These are phyloP conservation scores for Pristionchus japonicus DNA, from an alignment of 2,888 invertebrate genomes.

Conservation along the genomic window DNA sequence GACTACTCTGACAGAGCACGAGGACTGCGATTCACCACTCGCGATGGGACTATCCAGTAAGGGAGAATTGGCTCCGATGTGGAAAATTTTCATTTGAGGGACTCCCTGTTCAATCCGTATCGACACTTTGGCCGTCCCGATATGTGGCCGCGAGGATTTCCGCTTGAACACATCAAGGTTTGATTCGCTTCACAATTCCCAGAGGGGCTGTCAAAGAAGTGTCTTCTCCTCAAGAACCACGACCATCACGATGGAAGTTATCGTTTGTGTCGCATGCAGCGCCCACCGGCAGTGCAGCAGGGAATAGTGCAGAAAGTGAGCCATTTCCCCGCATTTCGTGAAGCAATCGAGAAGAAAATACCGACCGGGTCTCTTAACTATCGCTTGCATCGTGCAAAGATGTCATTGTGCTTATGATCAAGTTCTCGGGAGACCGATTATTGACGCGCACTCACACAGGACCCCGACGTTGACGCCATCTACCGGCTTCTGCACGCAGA, in stretches of 20 bases:
- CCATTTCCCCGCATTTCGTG: not conserved
- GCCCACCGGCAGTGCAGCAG: conserved; percentile 55
- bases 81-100: not conserved
- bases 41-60: not conserved
- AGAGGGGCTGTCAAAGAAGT: not conserved
- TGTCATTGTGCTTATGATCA: no score
- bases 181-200: no score
- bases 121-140: conserved; percentile 53
- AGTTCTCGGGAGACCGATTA: not conserved
- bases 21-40: no score
- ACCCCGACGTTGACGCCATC: conserved; percentile 49
- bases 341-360: not conserved
- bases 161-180: conserved; percentile 52
- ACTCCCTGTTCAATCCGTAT: conserved; percentile 57
- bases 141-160: conserved; percentile 63
- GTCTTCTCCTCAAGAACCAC: not conserved
- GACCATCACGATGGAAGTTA: not conserved
- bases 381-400: no score
- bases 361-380: not conserved
- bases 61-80: no score
- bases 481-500: conserved; percentile 56
- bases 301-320: conserved; percentile 55
- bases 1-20: conserved; percentile 38
- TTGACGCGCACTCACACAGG: not conserved
- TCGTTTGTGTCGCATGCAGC: conserved; percentile 50